Base-by-base conservation (phyloP, 2,888 invertebrate genomes). In the Torymus aiolomorphi region DNA sequence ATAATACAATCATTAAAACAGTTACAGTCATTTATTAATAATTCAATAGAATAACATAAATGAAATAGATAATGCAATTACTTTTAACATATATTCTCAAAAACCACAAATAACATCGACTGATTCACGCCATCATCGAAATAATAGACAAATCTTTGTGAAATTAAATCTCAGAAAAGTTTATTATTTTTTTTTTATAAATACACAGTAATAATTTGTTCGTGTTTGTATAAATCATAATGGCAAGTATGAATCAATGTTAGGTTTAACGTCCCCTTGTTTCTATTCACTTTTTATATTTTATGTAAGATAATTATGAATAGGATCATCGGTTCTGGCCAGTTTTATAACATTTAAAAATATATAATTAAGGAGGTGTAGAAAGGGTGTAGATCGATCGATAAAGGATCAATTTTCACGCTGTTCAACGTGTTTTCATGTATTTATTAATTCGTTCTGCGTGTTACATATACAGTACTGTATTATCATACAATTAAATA, bases 1-100 rank as follows among this genome's bases (percentile, higher is more conserved):
- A 59, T 4, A 54, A 69, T 20, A 2, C 14, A 62, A 61, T 59
- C 5, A 54, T 86, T 82, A 83, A 87, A 85, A 87, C 86, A 85
- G 84, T 85, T 84, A 85, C 84, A 86, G 84, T 84, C 86, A 84
- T 86, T 87, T 87, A 84, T 87, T 87, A 84, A 85, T 76, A 80
- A 84, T 82, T 84, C 83, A 78, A 81, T 85, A 83, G 83, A 78
- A 86, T 86, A 87, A 85, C 84, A 86, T 85, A 84, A 86, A 75
- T 52, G 52, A 52, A 42, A 42, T 42, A 42, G 42, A 42, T 42
- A 42, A 42, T 42, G 42, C 8, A 42, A 42, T 42, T 42, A 42
- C 42, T 42, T 31, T 42, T 86, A 86, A 85, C 85, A 82, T 84
- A 83, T 80, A 63, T 80, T 83, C 82, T 84, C 82, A 73, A 83